Base-by-base conservation (phyloP, 2,888 invertebrate genomes). In the Agrilus mali region DNA sequence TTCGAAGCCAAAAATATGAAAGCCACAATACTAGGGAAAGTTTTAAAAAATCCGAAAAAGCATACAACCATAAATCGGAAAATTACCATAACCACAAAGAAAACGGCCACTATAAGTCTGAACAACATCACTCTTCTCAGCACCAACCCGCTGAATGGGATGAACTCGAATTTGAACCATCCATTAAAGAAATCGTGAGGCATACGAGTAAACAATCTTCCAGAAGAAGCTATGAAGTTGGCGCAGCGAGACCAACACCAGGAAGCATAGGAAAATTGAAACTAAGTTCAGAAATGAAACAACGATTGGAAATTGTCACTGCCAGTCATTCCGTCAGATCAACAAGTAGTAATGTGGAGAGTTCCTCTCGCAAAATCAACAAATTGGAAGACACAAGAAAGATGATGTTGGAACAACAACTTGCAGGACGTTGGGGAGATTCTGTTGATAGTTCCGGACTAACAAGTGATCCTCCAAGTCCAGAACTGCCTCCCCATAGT, bases 181-280 rank as follows among this genome's bases (percentile, higher is more conserved):
- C 68, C 38, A 53, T 59, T 3, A 50, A 58, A 33, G 61, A 59
- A 42, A 54, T 48, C 14, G 63, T 60, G 33, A 54, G 56, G 43
- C 43, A 50, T 12, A 44, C 50, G 1, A 59, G 57, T 40, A 47
- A 52, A 45, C 43, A 32, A 49, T 53, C 43, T 38, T 52, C 57
- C 1, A 68, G 75, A 44, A 69, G 81, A 45, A 82, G 83, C 48
- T 83, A 86, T 54, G 87, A 88, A 61, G 81, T 88, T 16, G 86
- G 87, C 0, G 86, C 86, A 0, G 80, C 84, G 45, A 72, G 86
- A 34, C 87, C 86, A 0, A 80, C 83, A 0, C 88, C 88, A 0
- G 89, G 89, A 2, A 89, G 88, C 59, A 86, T 93, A 4, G 92
- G 93, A 0, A 93, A 93, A 63, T 66, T 93, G 1, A 86, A 90